Evolutionary conservation across 2,888 invertebrate species (phyloP), one percentile per base, ranked within the genome.

Genomic region (Dryomyza anilis): DNA sequence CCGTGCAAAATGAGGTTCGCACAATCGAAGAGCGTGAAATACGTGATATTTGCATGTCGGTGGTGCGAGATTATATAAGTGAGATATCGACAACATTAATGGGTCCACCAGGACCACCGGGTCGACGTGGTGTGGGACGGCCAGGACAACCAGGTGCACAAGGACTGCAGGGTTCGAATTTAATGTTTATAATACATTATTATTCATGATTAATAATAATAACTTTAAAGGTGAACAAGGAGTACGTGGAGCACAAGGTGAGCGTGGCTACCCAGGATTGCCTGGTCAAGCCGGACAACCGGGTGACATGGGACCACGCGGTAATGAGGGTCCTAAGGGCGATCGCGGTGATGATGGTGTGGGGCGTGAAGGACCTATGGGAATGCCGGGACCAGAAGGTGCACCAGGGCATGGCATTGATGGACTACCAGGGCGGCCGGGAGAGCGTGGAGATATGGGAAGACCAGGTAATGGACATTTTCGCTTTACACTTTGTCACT

Each of bases 1-100:
- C 58, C 1, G 33, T 86, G 8, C 21, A 69, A 23, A 67, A 16
- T 7, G 67, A 67, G n/a, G 62, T 39, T 2, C 58, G 55, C n/a
- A 68, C 64, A 12, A 39, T 73, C 16, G 73, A 73, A 7, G 89
- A 89, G 60, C 84, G 84, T 5, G 93, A 94, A 82, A 86, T 95
- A 19, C 85, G 91, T 71, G 93, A 93, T 71, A 91, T 95, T 73
- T 94, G 94, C 78, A 88, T 90, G 72, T 87, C 89, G 56, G 88
- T 95, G 55, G 85, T 95, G 53, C 87, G 91, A 87, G 94, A 92
- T 74, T 90, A 92, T 75, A 83, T 95, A 73, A 87, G 86, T 73
- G 92, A 92, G 76, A 83, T 94, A 74, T 85, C 89, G 52, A 85
- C 88, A 25, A 78, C 77, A 72, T 86, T 87, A 74, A 83, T 84